Base-by-base conservation (phyloP, 1,140 invertebrate genomes). In the Caenorhabditis remanei region DNA sequence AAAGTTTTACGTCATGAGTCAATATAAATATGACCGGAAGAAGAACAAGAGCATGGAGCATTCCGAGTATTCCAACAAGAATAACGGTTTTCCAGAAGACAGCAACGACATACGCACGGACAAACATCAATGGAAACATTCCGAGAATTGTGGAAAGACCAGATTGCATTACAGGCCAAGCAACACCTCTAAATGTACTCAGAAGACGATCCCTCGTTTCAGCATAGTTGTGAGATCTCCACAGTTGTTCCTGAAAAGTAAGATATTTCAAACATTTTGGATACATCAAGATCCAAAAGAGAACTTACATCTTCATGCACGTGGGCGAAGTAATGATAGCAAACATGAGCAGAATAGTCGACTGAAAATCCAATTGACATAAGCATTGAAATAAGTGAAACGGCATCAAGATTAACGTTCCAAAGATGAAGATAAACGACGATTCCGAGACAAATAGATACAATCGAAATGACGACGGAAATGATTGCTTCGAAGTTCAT, bases 61-160 rank as follows among this genome's bases (percentile, higher is more conserved):
- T 87, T 58, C 88, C 88, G 16, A 89, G 88, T 6, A 91, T 24
- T 32, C 89, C 89, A 41, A 91, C 91, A 14, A 91, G 83, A 50
- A 91, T 88, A 13, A 91, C 91, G 1, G 91, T 92, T 61, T 91
- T 91, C 91, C 91, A 91, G 79, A 91, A 91, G 4, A 91, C 91
- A 16, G 90, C 91, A 5, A 91, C 91, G 4, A 91, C 91, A 82
- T 91, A 91, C 13, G 91, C 91, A 40, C 90, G 75, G 11, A 91
- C 91, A 32, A 92, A 91, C 40, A 92, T 87, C n/a, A 91, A 79
- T 21, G 91, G 91, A 41, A 92, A 89, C 89, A 91, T 91, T 55
- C 90, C 90, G 2, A 90, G 43, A 56, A 91, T 85, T 13, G 90
- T 91, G 83, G 71, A 86, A 9, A 90, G 56, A n/a, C 88, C 90